Evolutionary conservation across 2,797 vertebrate species (phyloP), one percentile per base, ranked within the genome.

Genomic region (Amniataba percoides): DNA sequence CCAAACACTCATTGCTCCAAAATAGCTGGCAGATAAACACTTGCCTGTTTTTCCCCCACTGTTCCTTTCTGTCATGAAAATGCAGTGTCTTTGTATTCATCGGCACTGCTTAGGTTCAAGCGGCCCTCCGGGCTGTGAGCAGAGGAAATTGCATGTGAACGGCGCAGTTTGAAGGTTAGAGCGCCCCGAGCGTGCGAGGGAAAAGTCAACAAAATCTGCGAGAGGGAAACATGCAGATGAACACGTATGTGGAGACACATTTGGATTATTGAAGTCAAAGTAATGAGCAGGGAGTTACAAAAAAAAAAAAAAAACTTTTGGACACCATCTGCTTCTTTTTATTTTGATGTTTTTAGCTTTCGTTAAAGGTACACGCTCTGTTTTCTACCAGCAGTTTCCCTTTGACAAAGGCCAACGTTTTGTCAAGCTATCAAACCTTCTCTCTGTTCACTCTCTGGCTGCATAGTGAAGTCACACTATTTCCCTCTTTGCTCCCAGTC

Each of bases 41-140:
- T 85, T 61, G 60, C 46, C 21, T 64, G 75, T 69, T 25, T 75
- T 73, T 74, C 63, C 60, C 7, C 14, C 31, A 60, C 53, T 51
- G 61, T 80, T 82, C 57, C 19, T 21, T 62, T 34, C 51, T 39
- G 40, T 87, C 72, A 56, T 79, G 42, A 87, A 88, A 84, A 84
- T 62, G 61, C 80, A 40, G 59, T 42, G 60, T 81, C 77, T 86
- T 75, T 87, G 74, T 79, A 75, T 84, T 83, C 64, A 83, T 77
- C 21, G 39, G 23, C 72, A 53, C 27, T 51, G 68, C 74, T 83
- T 77, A 40, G 59, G 65, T 85, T 81, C 71, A 81, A 87, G 71
- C 49, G 13, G 42, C 61, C 76, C 85, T 77, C 34, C n/a, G 6
- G 88, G 85, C 78, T 53, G 40, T 15, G 10, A 62, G 80, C 42